These are phyloP conservation scores for Thymelicus acteon DNA, from an alignment of 2,888 invertebrate species.

Conservation along the genomic window DNA sequence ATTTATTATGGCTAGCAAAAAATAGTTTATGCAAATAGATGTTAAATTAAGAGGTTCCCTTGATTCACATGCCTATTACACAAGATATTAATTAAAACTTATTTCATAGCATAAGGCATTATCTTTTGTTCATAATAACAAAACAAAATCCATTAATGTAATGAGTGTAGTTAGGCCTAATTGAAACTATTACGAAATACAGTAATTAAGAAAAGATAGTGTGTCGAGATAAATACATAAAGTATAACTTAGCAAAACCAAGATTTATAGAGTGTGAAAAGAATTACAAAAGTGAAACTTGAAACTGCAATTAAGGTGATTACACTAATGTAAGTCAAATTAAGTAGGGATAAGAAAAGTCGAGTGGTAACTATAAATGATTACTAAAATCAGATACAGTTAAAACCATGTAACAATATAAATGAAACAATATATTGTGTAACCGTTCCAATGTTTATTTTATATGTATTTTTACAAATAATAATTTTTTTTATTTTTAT, in stretches of 20 bases:
- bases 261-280: conserved; percentile 25
- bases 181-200: conserved; percentile 6
- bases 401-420: conserved; percentile 40
- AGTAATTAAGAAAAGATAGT: background rate
- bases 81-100: too few relatives aligned
- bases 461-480: conserved; percentile 24
- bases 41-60: too few relatives aligned
- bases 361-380: conserved; percentile 12
- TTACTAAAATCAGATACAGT: conserved; percentile 19
- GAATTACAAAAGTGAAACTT: background rate
- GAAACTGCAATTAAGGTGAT: background rate
- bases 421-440: conserved; percentile 40
- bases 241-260: background rate
- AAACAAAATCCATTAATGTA: background rate
- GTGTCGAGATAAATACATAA: background rate
- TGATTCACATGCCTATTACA: too few relatives aligned
- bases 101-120: too few relatives aligned
- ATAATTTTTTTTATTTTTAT: conserved; percentile 23
- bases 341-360: conserved; percentile 8
- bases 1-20: too few relatives aligned
- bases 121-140: background rate
- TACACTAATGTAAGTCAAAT: background rate
- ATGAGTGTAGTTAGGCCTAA: background rate
- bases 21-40: too few relatives aligned
- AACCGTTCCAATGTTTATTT: conserved; percentile 41